Base-by-base conservation (phyloP, 64 coral and sea anemone species). In the Montipora sp. region DNA sequence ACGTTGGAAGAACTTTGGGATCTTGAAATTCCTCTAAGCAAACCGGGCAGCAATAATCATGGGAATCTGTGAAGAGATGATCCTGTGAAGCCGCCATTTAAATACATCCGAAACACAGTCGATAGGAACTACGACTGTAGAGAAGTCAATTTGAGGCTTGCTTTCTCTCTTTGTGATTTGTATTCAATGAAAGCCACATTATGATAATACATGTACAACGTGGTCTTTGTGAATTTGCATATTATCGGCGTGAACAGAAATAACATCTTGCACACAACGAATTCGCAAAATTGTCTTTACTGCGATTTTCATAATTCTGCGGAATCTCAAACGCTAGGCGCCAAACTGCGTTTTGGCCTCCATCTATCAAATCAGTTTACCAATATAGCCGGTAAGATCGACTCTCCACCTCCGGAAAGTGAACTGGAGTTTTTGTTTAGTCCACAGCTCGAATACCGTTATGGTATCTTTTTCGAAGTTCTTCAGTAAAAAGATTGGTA, bases 11-110 rank as follows among this genome's bases (percentile, higher is more conserved):
- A 80, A 93, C 57, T 65, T 87, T 87, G 0, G 91, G 91, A 51
- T 93, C 91, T 79, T 93, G 83, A 73, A 93, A 93, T 44, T 87
- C 91, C 47, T 93, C 91, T 4, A 93, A 23, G 15, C 91, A 93
- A 19, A 93, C 75, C 7, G 91, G 91, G 51, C 91, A 93, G 20
- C 83, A 85, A 1, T 50, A 85, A 85, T 85, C 82, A 46, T 85
- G 48, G 22, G 71, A 85, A 66, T 71, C 63, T 24, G 44, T 66
- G 5, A 71, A 61, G 9, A 49, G 10, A 71, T 71, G 19, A 0
- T 22, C 82, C 4, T 71, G 61, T 1, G 82, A 85, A 71, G 82
- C 20, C 5, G 68, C 82, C 82, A 85, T 85, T 85, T 85, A 16
- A 85, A 14, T 22, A n/a, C 10, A 43, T 12, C 2, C 47, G 47